These are phyloP conservation scores for Salmo trutta DNA, from an alignment of 2,797 vertebrate genomes.

Conservation along the genomic window DNA sequence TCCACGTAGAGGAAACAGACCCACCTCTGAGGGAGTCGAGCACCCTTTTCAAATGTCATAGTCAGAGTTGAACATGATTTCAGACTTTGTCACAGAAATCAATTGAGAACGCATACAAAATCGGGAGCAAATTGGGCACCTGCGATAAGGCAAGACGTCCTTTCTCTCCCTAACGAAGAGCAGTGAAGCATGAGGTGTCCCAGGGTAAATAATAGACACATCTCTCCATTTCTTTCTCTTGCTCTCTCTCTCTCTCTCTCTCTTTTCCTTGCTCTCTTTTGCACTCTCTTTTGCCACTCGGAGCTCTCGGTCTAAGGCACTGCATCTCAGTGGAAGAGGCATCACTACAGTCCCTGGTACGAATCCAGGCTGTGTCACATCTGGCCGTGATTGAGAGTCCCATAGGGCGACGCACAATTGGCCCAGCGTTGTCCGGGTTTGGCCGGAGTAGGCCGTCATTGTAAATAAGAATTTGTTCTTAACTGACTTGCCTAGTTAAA, in stretches of 20 bases:
- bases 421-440: no score
- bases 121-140: constrained; percentile 70
- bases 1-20: constrained; percentile 47
- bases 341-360: no score
- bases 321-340: no score
- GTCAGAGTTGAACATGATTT: constrained; percentile 70
- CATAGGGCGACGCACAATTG: no score
- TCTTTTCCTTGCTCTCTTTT: not conserved
- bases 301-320: no score
- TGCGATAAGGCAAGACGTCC: constrained; percentile 67
- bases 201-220: constrained; percentile 72
- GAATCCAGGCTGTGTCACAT: no score
- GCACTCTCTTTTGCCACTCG: no score
- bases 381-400: no score
- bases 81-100: constrained; percentile 66
- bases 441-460: no score
- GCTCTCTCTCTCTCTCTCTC: constrained; percentile 8
- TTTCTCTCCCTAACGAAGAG: constrained; percentile 71
- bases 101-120: constrained; percentile 69
- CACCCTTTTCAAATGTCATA: constrained; percentile 52
- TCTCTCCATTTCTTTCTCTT: constrained; percentile 38
- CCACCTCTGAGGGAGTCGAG: constrained; percentile 43
- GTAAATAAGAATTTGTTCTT: no score
- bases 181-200: constrained; percentile 64
- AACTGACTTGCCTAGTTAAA: no score